phyloP scores from a whole-genome alignment of 2,888 invertebrate genomes.

The Leptura quadrifasciata region DNA sequence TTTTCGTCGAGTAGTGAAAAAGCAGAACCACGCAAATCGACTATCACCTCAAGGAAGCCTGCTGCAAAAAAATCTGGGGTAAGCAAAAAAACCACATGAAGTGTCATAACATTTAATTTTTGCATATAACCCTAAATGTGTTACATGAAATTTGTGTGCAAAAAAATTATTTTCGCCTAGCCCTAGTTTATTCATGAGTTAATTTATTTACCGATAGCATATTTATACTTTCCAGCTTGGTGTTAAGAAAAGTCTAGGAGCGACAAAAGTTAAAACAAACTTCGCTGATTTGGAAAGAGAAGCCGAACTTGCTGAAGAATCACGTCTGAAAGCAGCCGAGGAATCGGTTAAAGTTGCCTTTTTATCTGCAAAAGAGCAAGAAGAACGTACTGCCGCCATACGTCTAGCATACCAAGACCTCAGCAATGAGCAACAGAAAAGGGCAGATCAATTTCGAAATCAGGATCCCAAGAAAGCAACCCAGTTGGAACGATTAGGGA shows the following conservation, averaged over 20 bases:
- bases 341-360: slow-evolving; percentile 71
- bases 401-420: slow-evolving; percentile 88
- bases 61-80: slow-evolving; percentile 83
- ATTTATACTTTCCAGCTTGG: slow-evolving; percentile 82
- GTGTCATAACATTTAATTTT: too few relatives aligned
- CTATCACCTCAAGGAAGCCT: slow-evolving; percentile 83
- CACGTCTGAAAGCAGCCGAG: slow-evolving; percentile 72
- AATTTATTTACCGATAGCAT: too few relatives aligned
- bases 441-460: slow-evolving; percentile 83
- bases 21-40: slow-evolving; percentile 77
- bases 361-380: slow-evolving; percentile 79
- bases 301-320: slow-evolving; percentile 89
- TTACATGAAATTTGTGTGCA: too few relatives aligned
- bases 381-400: slow-evolving; percentile 80
- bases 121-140: too few relatives aligned
- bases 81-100: too few relatives aligned
- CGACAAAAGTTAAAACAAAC: slow-evolving; percentile 94
- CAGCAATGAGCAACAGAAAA: slow-evolving; percentile 79
- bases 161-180: too few relatives aligned
- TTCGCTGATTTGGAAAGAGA: slow-evolving; percentile 96
- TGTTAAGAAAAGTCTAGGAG: slow-evolving; percentile 92
- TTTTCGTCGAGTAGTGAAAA: slow-evolving; percentile 56
- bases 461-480: slow-evolving; percentile 89
- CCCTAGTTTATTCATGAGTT: too few relatives aligned
- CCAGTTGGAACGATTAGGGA: slow-evolving; percentile 94